A percentile compares a stretch with the other conserved stretches of the same genome.
phyloP scores from a whole-genome alignment of 2,797 vertebrate genomes.

The Halcyon badia region DNA sequence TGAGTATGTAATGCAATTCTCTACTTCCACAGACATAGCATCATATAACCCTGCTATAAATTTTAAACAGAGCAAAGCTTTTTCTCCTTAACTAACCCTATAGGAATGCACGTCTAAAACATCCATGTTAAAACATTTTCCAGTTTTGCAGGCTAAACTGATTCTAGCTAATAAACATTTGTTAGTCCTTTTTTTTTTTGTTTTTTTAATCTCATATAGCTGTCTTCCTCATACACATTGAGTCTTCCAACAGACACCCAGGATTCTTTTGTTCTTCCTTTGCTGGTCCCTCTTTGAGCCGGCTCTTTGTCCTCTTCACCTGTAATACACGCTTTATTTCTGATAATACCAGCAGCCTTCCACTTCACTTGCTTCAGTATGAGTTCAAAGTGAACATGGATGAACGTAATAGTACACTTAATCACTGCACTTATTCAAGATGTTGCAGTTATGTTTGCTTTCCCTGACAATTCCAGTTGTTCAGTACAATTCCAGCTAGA shows the following conservation, averaged over 20 bases:
- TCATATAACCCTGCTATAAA: background rate
- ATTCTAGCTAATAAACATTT: background rate
- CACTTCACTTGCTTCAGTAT: background rate
- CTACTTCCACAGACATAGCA: background rate
- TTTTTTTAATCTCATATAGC: background rate
- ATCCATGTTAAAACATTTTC: background rate
- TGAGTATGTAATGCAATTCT: background rate
- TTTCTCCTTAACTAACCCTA: background rate
- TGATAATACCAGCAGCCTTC: background rate
- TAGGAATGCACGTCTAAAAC: background rate
- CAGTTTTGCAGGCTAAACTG: background rate
- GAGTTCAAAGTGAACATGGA: background rate
- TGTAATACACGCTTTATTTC: background rate
- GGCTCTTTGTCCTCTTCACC: background rate
- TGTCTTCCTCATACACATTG: background rate
- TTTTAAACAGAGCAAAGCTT: background rate
- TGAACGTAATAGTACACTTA: background rate
- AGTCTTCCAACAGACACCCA: background rate
- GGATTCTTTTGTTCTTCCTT: background rate
- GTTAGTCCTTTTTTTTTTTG: background rate
- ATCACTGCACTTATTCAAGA: constrained; percentile 6
- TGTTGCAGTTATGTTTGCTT: constrained; percentile 63
- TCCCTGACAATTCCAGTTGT: constrained; percentile 27
- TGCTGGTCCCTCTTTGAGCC: background rate
- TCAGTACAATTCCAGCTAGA: constrained; percentile 26